Base-by-base conservation (phyloP, 2,113 vertebrate species). In the Carassius gibelio region DNA sequence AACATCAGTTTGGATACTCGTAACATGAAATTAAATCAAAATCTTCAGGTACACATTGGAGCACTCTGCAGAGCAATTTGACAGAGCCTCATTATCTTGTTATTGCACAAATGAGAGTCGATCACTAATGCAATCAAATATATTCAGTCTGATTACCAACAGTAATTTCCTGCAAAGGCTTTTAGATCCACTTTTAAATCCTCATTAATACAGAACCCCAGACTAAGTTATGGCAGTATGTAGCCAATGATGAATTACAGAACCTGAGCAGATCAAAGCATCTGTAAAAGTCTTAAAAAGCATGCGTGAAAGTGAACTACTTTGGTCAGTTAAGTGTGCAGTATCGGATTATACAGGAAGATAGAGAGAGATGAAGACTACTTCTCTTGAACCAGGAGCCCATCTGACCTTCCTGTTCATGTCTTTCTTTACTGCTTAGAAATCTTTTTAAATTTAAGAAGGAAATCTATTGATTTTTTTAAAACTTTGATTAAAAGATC, bases 81-180 rank as follows among this genome's bases (percentile, higher is more conserved):
- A 84, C 23, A 34, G 45, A 55, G 64, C n/a, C 48, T 77, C 75
- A 84, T 84, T 84, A 84, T 77, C 61, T 78, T 84, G 26, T 84
- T 84, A 84, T 78, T 78, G 61, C 74, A 36, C 45, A 78, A 84
- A 64, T 76, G 59, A 84, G 61, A 50, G 36, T 77, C 17, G 26
- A 84, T 84, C 57, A 75, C 72, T 84, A 77, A 84, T 76, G 72
- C 74, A 84, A 84, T 84, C 61, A 84, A 77, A 59, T 68, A 66
- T 66, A 84, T 76, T 66, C 59, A 38, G 42, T 77, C 45, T 84
- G 74, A 84, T 77, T 84, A 84, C 75, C 45, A 77, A 77, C 72
- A 64, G 61, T 36, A 57, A 77, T 84, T 77, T 84, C 82, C 59
- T 84, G 59, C 38, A 84, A 50, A 62, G 61, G 72, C 23, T 84